Evolutionary conservation across 2,797 vertebrate species (phyloP).

Genomic region (Prunella strophiata): DNA sequence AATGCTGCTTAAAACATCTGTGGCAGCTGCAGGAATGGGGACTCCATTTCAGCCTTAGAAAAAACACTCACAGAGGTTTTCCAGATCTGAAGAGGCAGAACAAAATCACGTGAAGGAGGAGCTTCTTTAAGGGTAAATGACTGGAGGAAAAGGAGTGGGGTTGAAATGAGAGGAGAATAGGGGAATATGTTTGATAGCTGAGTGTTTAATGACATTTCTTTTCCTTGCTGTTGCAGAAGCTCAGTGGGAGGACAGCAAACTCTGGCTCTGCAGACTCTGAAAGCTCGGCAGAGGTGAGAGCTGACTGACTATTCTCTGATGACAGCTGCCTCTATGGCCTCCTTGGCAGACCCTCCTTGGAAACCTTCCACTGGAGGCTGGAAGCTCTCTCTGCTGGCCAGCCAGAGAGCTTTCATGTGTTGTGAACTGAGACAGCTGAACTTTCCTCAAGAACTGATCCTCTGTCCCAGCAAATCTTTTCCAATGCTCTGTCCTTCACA

Average conservation of each 20-base stretch:
- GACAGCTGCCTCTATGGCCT: background rate
- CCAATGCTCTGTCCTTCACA: background rate
- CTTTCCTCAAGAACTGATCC: background rate
- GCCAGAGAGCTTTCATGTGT: conserved; percentile 4
- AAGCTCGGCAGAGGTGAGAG: conserved; percentile 1
- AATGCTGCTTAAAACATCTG: background rate
- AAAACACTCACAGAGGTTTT: background rate
- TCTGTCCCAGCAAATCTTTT: background rate
- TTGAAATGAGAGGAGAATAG: background rate
- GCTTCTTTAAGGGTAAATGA: background rate
- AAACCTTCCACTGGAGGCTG: background rate
- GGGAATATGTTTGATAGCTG: background rate
- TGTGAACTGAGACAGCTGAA: conserved; percentile 1
- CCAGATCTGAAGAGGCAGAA: background rate
- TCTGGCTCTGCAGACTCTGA: background rate
- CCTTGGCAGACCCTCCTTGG: conserved; percentile 16
- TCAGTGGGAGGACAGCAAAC: conserved; percentile 15
- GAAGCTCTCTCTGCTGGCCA: background rate
- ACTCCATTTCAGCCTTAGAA: background rate
- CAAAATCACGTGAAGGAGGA: background rate
- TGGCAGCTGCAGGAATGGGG: background rate
- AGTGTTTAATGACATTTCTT: conserved; percentile 5
- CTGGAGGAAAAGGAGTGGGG: background rate
- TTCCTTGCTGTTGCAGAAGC: background rate
- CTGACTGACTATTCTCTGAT: conserved; percentile 20